phyloP scores from a whole-genome alignment of 1,140 invertebrate species.

The Battus philenor region DNA sequence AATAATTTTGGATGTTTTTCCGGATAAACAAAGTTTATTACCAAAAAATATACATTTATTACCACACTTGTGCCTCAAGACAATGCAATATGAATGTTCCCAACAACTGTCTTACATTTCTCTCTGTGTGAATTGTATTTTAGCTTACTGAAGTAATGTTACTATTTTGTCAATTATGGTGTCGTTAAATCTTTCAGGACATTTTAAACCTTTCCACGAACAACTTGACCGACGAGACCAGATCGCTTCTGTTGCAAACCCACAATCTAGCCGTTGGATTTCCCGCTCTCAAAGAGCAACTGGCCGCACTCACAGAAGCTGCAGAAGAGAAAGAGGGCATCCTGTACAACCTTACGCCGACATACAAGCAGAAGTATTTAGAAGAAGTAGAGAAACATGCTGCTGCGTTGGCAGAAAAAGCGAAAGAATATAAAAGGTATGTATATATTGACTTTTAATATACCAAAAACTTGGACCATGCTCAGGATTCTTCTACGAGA shows the following conservation, averaged over 20 bases:
- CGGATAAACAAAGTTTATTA: too few species aligned
- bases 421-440: conserved; percentile 76
- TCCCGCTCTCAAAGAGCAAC: conserved; percentile 32
- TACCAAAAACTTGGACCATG: too few species aligned
- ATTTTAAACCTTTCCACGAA: conserved; percentile 42
- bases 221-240: conserved; percentile 46
- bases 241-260: conserved; percentile 27
- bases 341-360: conserved; percentile 80
- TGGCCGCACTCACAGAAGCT: conserved; percentile 50
- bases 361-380: conserved; percentile 81
- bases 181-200: conserved; percentile 44
- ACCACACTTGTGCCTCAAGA: too few species aligned
- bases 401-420: conserved; percentile 77
- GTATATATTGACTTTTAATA: conserved; percentile 9
- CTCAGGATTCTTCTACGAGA: too few species aligned
- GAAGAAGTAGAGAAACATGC: conserved; percentile 82
- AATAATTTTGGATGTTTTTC: too few species aligned
- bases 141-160: too few species aligned
- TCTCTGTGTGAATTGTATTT: too few species aligned
- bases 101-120: too few species aligned
- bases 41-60: too few species aligned
- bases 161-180: too few species aligned
- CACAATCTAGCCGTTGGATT: conserved; percentile 40
- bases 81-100: too few species aligned
- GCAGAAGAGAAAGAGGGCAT: conserved; percentile 78